A percentile compares a stretch with the other conserved stretches of the same genome.
These are phyloP conservation scores for Bedellia somnulentella DNA, from an alignment of 2,888 invertebrate species.

Conservation along the genomic window DNA sequence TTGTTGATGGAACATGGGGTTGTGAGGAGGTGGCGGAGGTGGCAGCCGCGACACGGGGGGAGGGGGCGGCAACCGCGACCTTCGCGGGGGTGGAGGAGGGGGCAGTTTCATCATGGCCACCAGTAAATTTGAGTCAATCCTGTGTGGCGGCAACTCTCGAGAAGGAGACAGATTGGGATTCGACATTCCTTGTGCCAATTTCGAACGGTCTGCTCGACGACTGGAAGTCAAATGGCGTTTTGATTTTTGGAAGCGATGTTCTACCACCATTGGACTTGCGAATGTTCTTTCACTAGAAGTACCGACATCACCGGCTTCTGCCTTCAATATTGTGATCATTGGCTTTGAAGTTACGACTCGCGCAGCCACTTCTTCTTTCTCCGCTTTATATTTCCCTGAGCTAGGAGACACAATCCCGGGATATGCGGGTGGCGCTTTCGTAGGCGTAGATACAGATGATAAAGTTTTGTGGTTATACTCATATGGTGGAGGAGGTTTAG, in stretches of 20 bases:
- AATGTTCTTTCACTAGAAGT: constrained; percentile 61
- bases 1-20: constrained; percentile 86
- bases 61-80: constrained; percentile 69
- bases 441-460: constrained; percentile 24
- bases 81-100: constrained; percentile 59
- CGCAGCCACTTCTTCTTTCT: constrained; percentile 71
- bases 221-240: constrained; percentile 54
- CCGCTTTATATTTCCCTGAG: constrained; percentile 20
- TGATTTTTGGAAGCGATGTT: constrained; percentile 51
- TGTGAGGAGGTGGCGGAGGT: constrained; percentile 75
- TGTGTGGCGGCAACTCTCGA: constrained; percentile 29
- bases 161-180: constrained; percentile 44
- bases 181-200: constrained; percentile 51
- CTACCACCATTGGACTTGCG: constrained; percentile 51
- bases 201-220: constrained; percentile 65
- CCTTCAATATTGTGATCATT: constrained; percentile 75
- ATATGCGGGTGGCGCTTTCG: constrained; percentile 70
- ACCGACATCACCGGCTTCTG: constrained; percentile 71
- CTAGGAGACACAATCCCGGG: constrained; percentile 36
- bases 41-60: constrained; percentile 66
- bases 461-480: constrained; percentile 65
- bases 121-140: constrained; percentile 52
- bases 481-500: constrained; percentile 71
- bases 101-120: constrained; percentile 65
- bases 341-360: constrained; percentile 77